Base-by-base conservation (phyloP, 2,888 invertebrate genomes). In the Mesochorus sp. region DNA sequence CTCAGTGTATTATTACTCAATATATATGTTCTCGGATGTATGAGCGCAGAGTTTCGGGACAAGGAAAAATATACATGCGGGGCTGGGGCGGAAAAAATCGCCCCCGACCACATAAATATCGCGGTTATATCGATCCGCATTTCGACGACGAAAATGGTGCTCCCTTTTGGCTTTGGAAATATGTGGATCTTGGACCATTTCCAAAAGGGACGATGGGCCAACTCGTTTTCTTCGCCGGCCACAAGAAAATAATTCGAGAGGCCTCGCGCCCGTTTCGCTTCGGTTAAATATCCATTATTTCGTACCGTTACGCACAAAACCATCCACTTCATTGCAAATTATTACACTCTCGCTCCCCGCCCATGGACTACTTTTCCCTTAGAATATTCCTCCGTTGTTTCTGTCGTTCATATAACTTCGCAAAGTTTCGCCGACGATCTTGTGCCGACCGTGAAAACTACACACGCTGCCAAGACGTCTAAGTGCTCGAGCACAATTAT, bases 1-100 rank as follows among this genome's bases (percentile, higher is more conserved):
- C n/a, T n/a, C 26, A 61, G 72, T 67, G 55, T 76, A 76, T 76
- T 72, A 76, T 72, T 72, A 72, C 28, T 53, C 66, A 47, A 72
- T 67, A n/a, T n/a, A n/a, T n/a, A n/a, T n/a, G n/a, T n/a, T n/a
- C n/a, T n/a, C n/a, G 66, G 39, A 64, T 70, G 12, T 6, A 64
- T 64, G 39, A 24, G 34, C n/a, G n/a, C n/a, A n/a, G n/a, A n/a
- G n/a, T 64, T 64, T 49, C 51, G 49, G 47, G 17, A 44, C 3
- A 12, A 44, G 17, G 8, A 44, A 17, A 44, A 44, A 17, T 12
- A 4, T 14, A 4, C 6, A 44, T 3, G 17, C 6, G 6, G 44
- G 8, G 17, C 17, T 17, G 3, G 53, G 21, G 39, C 6, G 19
- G 49, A 12, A 51, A 17, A 37, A 26, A 62, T 62, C 42, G 28